Percentiles rank a stretch among this genome's conserved stretches.
These are phyloP conservation scores for Pampusana beccarii DNA, from an alignment of 2,113 vertebrate genomes.

Conservation along the genomic window DNA sequence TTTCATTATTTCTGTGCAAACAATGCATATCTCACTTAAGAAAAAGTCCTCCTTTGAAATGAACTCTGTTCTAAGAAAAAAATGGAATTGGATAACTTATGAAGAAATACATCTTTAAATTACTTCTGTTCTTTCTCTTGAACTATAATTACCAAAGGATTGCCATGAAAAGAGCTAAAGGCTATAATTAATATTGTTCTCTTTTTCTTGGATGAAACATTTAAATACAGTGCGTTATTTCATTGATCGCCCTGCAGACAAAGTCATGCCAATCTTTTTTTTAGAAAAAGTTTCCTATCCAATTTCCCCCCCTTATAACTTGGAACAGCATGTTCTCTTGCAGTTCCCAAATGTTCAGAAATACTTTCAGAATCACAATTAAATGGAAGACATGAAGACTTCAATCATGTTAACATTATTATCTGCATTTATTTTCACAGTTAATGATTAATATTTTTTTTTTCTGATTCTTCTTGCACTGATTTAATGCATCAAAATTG, in stretches of 20 bases:
- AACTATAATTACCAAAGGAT: conserved; percentile 66
- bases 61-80: not conserved
- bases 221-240: conserved; percentile 58
- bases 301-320: conserved; percentile 2
- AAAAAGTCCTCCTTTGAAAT: conserved; percentile 2
- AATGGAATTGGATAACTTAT: not conserved
- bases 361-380: not conserved
- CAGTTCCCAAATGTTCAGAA: conserved; percentile 21
- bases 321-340: conserved; percentile 17
- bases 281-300: conserved; percentile 35
- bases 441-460: conserved; percentile 15
- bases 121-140: conserved; percentile 60
- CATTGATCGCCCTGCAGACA: conserved; percentile 43
- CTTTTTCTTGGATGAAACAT: conserved; percentile 54
- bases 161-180: conserved; percentile 56
- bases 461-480: not conserved
- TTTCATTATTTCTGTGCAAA: not conserved
- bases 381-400: conserved; percentile 1
- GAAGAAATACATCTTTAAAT: conserved; percentile 50
- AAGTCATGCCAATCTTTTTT: conserved; percentile 35
- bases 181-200: conserved; percentile 69
- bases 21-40: not conserved
- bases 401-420: conserved; percentile 24
- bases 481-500: not conserved
- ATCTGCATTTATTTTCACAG: not conserved